Evolutionary conservation across 2,888 invertebrate genomes (phyloP), one percentile per base, ranked within the genome.

Genomic region (Drosophila limbata): DNA sequence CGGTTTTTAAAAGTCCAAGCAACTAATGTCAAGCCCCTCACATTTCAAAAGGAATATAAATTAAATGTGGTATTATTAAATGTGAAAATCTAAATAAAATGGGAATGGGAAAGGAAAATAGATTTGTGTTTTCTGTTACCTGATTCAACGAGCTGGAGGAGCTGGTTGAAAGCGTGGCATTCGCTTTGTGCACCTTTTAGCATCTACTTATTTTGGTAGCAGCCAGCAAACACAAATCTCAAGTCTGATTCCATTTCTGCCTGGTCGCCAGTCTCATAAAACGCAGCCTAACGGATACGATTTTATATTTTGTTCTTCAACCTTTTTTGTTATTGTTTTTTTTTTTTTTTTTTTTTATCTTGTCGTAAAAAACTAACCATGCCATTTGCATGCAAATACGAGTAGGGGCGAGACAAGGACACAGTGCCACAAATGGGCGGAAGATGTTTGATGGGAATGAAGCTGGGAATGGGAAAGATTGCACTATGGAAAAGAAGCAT

Each of bases 381-480:
- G 59, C 73, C 69, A 76, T 78, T 76, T 76, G 79, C 79, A 76
- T 76, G 79, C 74, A 76, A 76, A 76, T 78, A 65, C 62, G 28
- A 28, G 28, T 8, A 28, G 8, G 62, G 55, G 50, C 60, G 52
- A 68, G 77, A 64, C 76, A 73, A 76, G 74, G 62, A 78, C 78
- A 60, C 60, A 10, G 17, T 39, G 13, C 6, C 17, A 56, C 76
- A 48, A 70, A 67, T 63, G 44, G 60, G 33, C 13, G 37, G 4
- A 33, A 50, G 51, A 11, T 39, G 51, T 10, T 60, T 39, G 33
- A 28, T 19, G 50, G 50, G 50, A 42, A 55, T 55, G 8, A 17
- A 11, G 19, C 19, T 42, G 19, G 48, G 52, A n/a, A 13, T 21
- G 39, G 15, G 40, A 21, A 52, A 52, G 37, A 37, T 33, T 31